phyloP scores from a whole-genome alignment of 2,113 vertebrate genomes.

The Pangasianodon gigas region DNA sequence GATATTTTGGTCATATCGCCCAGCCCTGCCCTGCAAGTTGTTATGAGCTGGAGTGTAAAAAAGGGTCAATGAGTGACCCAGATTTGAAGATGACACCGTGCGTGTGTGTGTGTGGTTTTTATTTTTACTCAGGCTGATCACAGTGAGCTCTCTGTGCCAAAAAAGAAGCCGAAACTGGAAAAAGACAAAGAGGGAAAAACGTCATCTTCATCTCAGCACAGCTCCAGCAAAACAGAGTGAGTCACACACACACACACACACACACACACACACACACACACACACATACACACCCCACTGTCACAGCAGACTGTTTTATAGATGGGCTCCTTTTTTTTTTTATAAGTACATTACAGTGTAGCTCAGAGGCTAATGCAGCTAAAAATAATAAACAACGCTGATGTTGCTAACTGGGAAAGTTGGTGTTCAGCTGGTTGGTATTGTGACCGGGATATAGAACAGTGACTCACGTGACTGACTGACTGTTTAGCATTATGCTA shows the following conservation, averaged over 20 bases:
- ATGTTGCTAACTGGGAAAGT: not conserved
- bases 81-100: not conserved
- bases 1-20: not conserved
- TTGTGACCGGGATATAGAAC: not conserved
- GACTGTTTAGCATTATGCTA: not conserved
- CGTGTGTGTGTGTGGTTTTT: not conserved
- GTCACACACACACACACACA: slow-evolving; percentile 41
- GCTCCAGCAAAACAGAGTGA: slow-evolving; percentile 73
- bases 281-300: slow-evolving; percentile 1
- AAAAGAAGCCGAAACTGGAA: slow-evolving; percentile 76
- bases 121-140: slow-evolving; percentile 61
- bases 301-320: not conserved
- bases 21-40: not conserved
- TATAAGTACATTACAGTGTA: too few relatives aligned
- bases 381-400: not conserved
- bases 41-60: not conserved
- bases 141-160: slow-evolving; percentile 60
- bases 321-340: too few relatives aligned
- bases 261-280: not conserved
- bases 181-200: slow-evolving; percentile 64
- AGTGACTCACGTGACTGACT: too few relatives aligned
- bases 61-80: slow-evolving; percentile 21
- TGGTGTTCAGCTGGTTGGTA: not conserved
- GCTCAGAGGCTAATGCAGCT: not conserved
- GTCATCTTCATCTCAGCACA: slow-evolving; percentile 51